Conservation (phyloP, 2,888 invertebrate species). For the Drosophila meridionalis region DNA sequence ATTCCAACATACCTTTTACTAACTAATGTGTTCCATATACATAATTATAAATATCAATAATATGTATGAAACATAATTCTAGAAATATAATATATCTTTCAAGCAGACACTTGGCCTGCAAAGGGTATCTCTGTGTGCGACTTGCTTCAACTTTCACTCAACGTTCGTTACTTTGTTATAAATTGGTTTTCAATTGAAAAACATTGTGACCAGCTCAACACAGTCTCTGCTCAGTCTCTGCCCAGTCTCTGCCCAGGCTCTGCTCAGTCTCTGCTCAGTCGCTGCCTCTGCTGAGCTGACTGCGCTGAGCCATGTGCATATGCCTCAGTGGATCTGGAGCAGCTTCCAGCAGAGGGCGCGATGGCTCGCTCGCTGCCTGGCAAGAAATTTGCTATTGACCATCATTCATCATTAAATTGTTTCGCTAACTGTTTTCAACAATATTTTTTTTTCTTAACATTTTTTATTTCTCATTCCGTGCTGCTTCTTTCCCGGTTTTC, state of each 20-base stretch:
- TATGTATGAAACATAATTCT: too few species aligned
- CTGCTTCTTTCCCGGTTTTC: neutral
- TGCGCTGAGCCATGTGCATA: conserved; percentile 59
- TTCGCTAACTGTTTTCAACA: conserved; percentile 78
- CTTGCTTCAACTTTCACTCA: neutral
- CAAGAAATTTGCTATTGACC: conserved; percentile 64
- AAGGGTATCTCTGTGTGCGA: conserved; percentile 20
- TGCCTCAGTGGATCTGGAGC: conserved; percentile 43
- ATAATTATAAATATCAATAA: too few species aligned
- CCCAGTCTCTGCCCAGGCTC: neutral
- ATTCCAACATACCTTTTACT: too few species aligned
- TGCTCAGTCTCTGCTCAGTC: neutral
- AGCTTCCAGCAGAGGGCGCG: neutral
- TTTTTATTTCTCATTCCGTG: conserved; percentile 1
- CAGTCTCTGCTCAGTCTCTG: conserved; percentile 3
- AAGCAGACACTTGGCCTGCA: neutral
- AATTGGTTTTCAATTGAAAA: conserved; percentile 69
- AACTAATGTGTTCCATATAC: too few species aligned
- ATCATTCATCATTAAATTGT: conserved; percentile 81
- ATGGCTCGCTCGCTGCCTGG: conserved; percentile 10
- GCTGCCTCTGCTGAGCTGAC: conserved; percentile 38
- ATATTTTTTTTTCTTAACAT: conserved; percentile 41
- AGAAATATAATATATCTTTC: too few species aligned
- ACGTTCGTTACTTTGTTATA: conserved; percentile 50
- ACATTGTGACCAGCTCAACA: conserved; percentile 22